Percentiles rank a stretch among this genome's conserved stretches.
These are phyloP conservation scores for Hoplias malabaricus DNA, from an alignment of 2,113 vertebrate genomes.

Conservation along the genomic window DNA sequence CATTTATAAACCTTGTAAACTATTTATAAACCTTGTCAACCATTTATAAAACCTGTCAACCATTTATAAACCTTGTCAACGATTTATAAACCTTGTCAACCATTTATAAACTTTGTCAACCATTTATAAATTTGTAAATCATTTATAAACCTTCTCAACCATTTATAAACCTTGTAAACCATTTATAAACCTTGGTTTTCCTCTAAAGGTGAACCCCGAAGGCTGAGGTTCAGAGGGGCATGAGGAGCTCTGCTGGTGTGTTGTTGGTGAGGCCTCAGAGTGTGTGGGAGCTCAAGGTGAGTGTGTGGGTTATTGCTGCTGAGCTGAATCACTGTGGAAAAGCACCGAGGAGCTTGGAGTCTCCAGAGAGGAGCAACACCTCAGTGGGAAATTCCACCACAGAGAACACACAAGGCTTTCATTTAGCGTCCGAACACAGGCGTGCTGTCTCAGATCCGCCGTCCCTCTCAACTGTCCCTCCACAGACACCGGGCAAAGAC, in stretches of 20 bases:
- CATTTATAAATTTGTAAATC: too few species aligned
- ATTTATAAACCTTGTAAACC: too few species aligned
- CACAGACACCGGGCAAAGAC: too few species aligned
- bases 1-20: too few species aligned
- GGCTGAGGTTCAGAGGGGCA: neutral
- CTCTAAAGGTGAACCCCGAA: too few species aligned
- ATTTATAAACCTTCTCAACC: too few species aligned
- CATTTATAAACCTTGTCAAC: too few species aligned
- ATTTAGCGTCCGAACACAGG: neutral
- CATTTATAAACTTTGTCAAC: too few species aligned
- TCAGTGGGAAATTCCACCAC: constrained; percentile 34
- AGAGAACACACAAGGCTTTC: constrained; percentile 14
- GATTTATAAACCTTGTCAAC: too few species aligned
- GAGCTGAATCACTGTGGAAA: constrained; percentile 32
- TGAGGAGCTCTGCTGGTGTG: neutral
- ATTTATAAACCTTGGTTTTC: too few species aligned
- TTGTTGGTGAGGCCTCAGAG: neutral
- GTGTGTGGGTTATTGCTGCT: neutral
- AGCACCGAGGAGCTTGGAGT: constrained; percentile 9
- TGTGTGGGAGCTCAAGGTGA: neutral
- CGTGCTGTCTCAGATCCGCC: neutral
- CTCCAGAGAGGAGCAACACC: constrained; percentile 5
- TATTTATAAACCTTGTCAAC: too few species aligned
- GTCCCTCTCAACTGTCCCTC: neutral
- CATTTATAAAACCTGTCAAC: too few species aligned